Conservation (phyloP, 2,888 invertebrate genomes). For the Aphidius colemani region DNA sequence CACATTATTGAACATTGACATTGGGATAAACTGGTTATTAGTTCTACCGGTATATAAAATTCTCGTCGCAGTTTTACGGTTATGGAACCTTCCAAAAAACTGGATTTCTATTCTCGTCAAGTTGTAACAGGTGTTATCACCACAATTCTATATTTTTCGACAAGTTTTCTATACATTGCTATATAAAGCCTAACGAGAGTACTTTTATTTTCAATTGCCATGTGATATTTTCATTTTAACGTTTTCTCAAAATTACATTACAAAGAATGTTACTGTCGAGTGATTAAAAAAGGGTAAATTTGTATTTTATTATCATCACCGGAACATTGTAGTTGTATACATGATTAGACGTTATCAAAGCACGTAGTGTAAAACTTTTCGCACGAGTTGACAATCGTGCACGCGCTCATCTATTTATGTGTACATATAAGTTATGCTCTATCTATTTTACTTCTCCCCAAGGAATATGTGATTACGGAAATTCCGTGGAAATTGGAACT, state of each 20-base stretch:
- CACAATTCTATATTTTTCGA: neutral
- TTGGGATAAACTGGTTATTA: conserved; percentile 19
- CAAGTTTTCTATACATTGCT: no score
- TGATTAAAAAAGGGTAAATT: conserved; percentile 5
- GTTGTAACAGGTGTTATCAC: neutral
- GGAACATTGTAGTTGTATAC: neutral
- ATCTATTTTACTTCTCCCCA: conserved; percentile 11
- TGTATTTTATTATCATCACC: conserved; percentile 2
- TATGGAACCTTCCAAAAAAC: conserved; percentile 18
- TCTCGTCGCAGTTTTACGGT: conserved; percentile 18
- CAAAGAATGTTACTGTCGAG: neutral
- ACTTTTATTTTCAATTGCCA: no score
- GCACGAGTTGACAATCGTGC: conserved; percentile 9
- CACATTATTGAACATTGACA: conserved; percentile 2
- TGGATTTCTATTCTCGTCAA: conserved; percentile 18
- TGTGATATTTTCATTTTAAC: no score
- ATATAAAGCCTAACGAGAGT: no score
- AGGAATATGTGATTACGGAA: conserved; percentile 8
- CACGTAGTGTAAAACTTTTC: conserved; percentile 12
- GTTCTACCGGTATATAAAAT: conserved; percentile 3
- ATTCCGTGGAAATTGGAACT: conserved; percentile 15
- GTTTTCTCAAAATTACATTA: no score
- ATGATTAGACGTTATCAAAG: conserved; percentile 1
- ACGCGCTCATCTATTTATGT: neutral
- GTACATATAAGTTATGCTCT: conserved; percentile 5